Evolutionary conservation across 2,888 invertebrate species (phyloP).

Genomic region (Drosophila fulvimacula): DNA sequence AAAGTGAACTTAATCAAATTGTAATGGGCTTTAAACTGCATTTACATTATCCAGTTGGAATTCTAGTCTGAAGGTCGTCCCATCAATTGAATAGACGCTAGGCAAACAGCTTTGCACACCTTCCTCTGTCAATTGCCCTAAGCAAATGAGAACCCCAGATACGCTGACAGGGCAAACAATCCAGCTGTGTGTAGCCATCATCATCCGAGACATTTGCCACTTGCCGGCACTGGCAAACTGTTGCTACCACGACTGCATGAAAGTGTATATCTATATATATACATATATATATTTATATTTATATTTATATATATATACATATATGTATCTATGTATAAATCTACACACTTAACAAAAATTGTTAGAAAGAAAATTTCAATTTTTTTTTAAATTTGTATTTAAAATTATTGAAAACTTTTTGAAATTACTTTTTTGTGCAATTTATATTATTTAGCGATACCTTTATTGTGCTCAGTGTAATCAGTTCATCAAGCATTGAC

Average conservation of each 20-base stretch:
- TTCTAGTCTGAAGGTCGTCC: constrained; percentile 23
- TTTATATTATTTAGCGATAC: background rate
- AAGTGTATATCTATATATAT: background rate
- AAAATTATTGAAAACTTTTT: too few relatives aligned
- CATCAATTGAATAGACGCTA: constrained; percentile 19
- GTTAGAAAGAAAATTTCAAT: too few relatives aligned
- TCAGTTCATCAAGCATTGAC: background rate
- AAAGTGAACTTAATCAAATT: background rate
- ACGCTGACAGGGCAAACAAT: constrained; percentile 32
- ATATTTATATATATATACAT: background rate
- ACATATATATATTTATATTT: background rate
- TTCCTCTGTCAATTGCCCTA: constrained; percentile 7
- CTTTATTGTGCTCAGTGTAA: background rate
- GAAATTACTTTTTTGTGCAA: too few relatives aligned
- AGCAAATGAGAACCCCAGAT: constrained; percentile 11
- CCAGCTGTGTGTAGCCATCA: constrained; percentile 8
- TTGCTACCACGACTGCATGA: constrained; percentile 10
- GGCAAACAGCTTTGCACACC: constrained; percentile 21
- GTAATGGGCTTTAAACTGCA: background rate
- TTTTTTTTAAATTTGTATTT: too few relatives aligned
- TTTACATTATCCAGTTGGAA: background rate
- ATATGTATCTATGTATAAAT: background rate
- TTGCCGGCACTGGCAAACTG: constrained; percentile 24
- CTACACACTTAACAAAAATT: constrained; percentile 9
- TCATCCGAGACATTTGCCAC: constrained; percentile 4